Evolutionary conservation across 2,797 vertebrate genomes (phyloP).

Genomic region (Cercopithecus petaurista): DNA sequence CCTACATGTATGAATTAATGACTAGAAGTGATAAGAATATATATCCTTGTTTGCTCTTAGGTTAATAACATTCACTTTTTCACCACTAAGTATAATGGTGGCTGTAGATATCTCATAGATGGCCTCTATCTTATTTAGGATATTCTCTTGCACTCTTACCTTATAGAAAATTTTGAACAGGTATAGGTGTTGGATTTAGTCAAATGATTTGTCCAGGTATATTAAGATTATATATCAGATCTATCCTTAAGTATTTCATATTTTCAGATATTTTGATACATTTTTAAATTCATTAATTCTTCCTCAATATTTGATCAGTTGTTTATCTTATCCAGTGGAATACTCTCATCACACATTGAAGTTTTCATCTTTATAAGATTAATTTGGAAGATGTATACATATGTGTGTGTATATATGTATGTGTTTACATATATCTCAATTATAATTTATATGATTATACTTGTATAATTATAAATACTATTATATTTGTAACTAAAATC

Average conservation of each 20-base stretch:
- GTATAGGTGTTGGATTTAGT: not conserved
- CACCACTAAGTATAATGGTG: not conserved
- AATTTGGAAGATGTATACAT: not conserved
- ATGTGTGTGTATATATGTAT: not conserved
- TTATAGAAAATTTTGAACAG: not conserved
- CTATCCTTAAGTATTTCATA: not conserved
- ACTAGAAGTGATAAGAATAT: not conserved
- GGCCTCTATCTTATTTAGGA: not conserved
- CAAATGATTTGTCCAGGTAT: not conserved
- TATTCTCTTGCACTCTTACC: not conserved
- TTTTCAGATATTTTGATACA: not conserved
- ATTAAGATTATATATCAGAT: not conserved
- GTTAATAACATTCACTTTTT: not conserved
- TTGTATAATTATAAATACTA: not conserved
- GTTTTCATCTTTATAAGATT: not conserved
- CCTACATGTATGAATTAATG: not conserved
- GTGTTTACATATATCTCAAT: not conserved
- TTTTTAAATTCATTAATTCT: not conserved
- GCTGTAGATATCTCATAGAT: not conserved
- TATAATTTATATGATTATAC: not conserved
- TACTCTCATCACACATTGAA: not conserved
- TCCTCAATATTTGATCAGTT: not conserved
- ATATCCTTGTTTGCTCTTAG: not conserved
- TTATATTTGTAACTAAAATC: not conserved
- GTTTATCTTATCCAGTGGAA: not conserved